Evolutionary conservation across 2,113 vertebrate genomes (phyloP).

Genomic region (Pardalotus punctatus): DNA sequence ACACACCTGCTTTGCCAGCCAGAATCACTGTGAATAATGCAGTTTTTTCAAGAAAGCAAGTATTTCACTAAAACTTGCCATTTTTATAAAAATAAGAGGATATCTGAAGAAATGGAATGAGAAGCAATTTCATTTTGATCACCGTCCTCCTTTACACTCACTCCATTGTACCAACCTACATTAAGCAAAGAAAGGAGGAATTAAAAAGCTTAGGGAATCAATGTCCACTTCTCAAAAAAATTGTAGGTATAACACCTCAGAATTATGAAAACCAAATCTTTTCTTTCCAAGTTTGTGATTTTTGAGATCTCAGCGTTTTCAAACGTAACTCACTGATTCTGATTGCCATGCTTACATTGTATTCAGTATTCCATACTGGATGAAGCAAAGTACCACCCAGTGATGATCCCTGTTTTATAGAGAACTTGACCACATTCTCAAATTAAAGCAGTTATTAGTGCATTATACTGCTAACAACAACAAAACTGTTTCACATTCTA

Average conservation of each 20-base stretch:
- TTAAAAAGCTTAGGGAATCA: background rate
- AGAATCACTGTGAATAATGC: background rate
- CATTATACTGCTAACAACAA: constrained; percentile 19
- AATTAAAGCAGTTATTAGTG: constrained; percentile 51
- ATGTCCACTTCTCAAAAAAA: background rate
- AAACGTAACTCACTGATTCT: background rate
- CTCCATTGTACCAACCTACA: background rate
- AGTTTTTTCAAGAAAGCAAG: background rate
- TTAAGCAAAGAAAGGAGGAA: background rate
- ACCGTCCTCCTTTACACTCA: background rate
- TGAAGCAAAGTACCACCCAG: background rate
- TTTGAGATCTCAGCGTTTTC: background rate
- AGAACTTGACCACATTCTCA: constrained; percentile 4
- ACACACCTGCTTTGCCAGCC: background rate
- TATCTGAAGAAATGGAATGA: background rate
- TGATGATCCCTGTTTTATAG: constrained; percentile 6
- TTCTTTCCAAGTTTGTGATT: background rate
- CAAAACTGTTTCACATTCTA: constrained; percentile 42
- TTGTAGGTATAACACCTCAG: background rate
- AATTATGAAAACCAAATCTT: background rate
- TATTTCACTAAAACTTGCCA: background rate
- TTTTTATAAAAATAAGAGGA: background rate
- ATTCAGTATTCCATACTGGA: background rate
- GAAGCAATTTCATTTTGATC: background rate
- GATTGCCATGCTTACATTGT: background rate